Percentiles rank a stretch among this genome's conserved stretches.
Conservation (phyloP, 2,888 invertebrate species). For the Dicyrtoma fusca region DNA sequence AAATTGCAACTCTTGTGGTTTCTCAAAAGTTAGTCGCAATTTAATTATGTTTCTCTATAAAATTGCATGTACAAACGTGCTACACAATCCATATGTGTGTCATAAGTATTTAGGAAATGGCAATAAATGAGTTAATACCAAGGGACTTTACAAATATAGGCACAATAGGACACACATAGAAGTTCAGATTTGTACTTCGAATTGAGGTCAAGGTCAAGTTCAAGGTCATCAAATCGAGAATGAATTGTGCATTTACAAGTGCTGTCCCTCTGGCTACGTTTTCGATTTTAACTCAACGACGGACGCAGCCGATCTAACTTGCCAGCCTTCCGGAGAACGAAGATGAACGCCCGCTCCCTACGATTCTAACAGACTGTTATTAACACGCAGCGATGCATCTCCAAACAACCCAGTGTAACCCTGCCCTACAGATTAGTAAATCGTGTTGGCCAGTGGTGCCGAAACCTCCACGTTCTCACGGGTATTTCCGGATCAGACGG, state of each 20-base stretch:
- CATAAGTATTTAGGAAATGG: too few relatives aligned
- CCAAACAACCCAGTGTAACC: background rate
- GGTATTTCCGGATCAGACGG: too few relatives aligned
- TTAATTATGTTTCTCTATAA: too few relatives aligned
- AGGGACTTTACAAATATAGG: too few relatives aligned
- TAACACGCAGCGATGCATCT: conserved; percentile 6
- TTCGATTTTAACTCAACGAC: background rate
- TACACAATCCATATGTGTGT: too few relatives aligned
- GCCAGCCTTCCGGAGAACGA: background rate
- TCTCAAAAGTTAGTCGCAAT: too few relatives aligned
- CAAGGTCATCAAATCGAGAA: background rate
- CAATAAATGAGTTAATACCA: too few relatives aligned
- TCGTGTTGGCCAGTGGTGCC: background rate
- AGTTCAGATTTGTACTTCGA: background rate
- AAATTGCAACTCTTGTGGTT: too few relatives aligned
- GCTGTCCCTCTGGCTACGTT: conserved; percentile 18
- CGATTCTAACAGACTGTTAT: background rate
- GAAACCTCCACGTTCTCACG: too few relatives aligned
- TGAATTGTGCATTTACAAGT: conserved; percentile 12
- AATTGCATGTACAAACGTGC: too few relatives aligned
- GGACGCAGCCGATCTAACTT: background rate
- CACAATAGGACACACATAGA: background rate
- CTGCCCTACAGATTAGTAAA: background rate
- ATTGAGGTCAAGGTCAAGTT: background rate
- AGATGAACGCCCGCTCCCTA: conserved; percentile 17